A percentile compares a stretch with the other conserved stretches of the same genome.
phyloP scores from a whole-genome alignment of 2,797 vertebrate species.

The Acipenser oxyrinchus region DNA sequence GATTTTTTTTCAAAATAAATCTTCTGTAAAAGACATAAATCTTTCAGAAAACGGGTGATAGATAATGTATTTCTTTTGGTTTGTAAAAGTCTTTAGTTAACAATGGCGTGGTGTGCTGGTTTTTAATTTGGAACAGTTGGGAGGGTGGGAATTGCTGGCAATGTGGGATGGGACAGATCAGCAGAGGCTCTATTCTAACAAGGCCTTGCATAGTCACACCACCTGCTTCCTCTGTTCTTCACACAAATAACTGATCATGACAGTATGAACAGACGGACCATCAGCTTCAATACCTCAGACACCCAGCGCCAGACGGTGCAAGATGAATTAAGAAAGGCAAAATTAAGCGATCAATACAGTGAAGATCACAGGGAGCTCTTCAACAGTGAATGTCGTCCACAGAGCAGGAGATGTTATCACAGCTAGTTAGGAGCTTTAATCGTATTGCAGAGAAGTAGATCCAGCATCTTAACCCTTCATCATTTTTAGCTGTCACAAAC shows the following conservation, averaged over 20 bases:
- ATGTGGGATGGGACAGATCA: slow-evolving; percentile 73
- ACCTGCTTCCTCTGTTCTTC: slow-evolving; percentile 93
- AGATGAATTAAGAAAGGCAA: slow-evolving; percentile 64
- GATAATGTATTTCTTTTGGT: slow-evolving; percentile 72
- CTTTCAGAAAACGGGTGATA: slow-evolving; percentile 56
- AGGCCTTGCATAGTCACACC: slow-evolving; percentile 92
- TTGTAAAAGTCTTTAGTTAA: slow-evolving; percentile 97
- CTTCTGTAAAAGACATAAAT: slow-evolving; percentile 45
- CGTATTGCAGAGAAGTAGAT: not conserved
- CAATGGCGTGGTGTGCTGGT: slow-evolving; percentile 79
- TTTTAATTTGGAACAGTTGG: slow-evolving; percentile 95
- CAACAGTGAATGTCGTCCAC: slow-evolving; percentile 55
- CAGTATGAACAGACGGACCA: slow-evolving; percentile 77
- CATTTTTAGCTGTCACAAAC: too few species aligned
- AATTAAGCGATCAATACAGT: slow-evolving; percentile 85
- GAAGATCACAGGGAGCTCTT: slow-evolving; percentile 51
- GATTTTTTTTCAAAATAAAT: too few species aligned
- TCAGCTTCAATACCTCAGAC: slow-evolving; percentile 49
- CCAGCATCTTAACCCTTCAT: too few species aligned
- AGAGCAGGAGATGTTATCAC: slow-evolving; percentile 34
- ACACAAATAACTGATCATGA: slow-evolving; percentile 69
- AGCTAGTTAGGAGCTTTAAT: slow-evolving; percentile 14
- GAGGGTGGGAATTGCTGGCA: slow-evolving; percentile 80
- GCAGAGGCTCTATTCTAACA: slow-evolving; percentile 71
- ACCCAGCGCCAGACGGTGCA: slow-evolving; percentile 69